Conservation (phyloP, 1,140 invertebrate genomes). For the Galleria mellonella region DNA sequence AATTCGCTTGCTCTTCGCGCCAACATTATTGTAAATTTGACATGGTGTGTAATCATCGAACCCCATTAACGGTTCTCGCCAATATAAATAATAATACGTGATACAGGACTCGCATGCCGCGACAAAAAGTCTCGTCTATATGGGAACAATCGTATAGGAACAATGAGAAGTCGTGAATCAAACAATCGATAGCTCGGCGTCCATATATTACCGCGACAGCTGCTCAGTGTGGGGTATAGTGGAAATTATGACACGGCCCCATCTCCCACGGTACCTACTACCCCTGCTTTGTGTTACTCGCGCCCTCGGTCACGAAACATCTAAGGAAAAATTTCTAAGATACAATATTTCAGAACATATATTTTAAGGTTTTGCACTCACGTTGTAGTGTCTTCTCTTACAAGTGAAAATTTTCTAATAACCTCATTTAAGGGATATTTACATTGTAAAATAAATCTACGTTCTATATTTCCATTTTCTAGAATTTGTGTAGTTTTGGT, state of each 20-base stretch:
- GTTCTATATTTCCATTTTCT: too few relatives aligned
- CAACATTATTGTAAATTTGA: background rate
- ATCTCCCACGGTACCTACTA: slow-evolving; percentile 39
- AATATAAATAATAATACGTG: slow-evolving; percentile 26
- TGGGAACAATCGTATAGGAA: slow-evolving; percentile 42
- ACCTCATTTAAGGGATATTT: too few relatives aligned
- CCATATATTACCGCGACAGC: slow-evolving; percentile 52
- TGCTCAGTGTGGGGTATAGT: slow-evolving; percentile 31
- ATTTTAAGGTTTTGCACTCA: too few relatives aligned
- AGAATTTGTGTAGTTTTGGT: too few relatives aligned
- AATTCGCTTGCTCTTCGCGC: background rate
- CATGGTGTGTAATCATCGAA: slow-evolving; percentile 16
- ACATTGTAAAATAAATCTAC: too few relatives aligned
- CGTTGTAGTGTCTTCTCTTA: too few relatives aligned
- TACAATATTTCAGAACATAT: too few relatives aligned
- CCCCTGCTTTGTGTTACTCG: too few relatives aligned
- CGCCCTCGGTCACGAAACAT: too few relatives aligned
- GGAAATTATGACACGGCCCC: slow-evolving; percentile 31
- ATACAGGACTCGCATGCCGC: slow-evolving; percentile 14
- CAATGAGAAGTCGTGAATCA: slow-evolving; percentile 46
- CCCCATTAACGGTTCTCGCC: slow-evolving; percentile 13
- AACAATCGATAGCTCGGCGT: slow-evolving; percentile 57
- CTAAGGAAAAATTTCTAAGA: too few relatives aligned
- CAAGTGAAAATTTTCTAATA: too few relatives aligned
- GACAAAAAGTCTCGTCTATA: slow-evolving; percentile 26